These are phyloP conservation scores for Channa striata DNA, from an alignment of 2,797 vertebrate genomes.

Conservation along the genomic window DNA sequence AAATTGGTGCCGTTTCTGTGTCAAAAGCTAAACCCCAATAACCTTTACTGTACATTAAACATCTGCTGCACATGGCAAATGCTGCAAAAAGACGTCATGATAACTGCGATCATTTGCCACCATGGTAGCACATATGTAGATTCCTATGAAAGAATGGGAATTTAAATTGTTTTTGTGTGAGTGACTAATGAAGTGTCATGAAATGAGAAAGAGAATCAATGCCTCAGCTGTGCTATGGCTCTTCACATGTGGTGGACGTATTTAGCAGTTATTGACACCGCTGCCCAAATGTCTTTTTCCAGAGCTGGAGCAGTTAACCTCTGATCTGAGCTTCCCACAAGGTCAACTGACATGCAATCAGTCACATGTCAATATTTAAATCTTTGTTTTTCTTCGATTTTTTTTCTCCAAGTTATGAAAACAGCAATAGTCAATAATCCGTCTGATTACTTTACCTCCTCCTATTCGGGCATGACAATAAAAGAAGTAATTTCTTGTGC, in stretches of 20 bases:
- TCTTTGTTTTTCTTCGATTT: slow-evolving; percentile 20
- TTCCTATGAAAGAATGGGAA: background rate
- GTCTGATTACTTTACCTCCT: background rate
- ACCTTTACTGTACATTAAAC: slow-evolving; percentile 2
- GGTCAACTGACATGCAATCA: slow-evolving; percentile 49
- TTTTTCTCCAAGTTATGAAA: slow-evolving; percentile 4
- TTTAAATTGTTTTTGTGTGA: too few relatives aligned
- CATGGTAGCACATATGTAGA: background rate
- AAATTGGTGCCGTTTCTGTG: slow-evolving; percentile 8
- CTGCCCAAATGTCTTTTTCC: slow-evolving; percentile 30
- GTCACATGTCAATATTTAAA: slow-evolving; percentile 31
- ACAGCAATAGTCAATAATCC: slow-evolving; percentile 2
- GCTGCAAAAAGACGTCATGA: background rate
- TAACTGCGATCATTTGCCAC: slow-evolving; percentile 14
- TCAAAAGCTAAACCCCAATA: slow-evolving; percentile 6
- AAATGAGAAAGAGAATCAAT: slow-evolving; percentile 21
- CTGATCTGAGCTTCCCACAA: slow-evolving; percentile 30
- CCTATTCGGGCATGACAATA: background rate
- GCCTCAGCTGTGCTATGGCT: slow-evolving; percentile 1
- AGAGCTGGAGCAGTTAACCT: slow-evolving; percentile 29
- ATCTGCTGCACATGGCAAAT: slow-evolving; percentile 9
- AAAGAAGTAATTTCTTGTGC: background rate
- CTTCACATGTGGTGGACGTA: background rate
- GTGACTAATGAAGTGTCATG: too few relatives aligned
- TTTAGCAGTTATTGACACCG: slow-evolving; percentile 38